Percentiles rank a stretch among this genome's conserved stretches.
These are phyloP conservation scores for Carduelis carduelis DNA, from an alignment of 2,797 vertebrate genomes.

Conservation along the genomic window DNA sequence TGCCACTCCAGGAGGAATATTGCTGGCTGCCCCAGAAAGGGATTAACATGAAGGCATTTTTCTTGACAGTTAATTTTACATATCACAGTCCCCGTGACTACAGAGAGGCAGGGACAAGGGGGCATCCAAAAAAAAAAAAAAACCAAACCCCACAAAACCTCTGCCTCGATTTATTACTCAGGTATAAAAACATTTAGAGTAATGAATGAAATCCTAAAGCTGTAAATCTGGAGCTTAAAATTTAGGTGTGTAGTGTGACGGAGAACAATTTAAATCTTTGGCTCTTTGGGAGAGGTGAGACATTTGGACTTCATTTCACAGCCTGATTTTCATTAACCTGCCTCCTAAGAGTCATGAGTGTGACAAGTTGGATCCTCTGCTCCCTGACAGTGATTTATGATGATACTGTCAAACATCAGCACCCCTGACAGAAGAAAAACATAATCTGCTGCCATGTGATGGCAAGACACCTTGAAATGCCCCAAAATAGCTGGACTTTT, in stretches of 20 bases:
- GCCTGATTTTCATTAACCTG: conserved; percentile 76
- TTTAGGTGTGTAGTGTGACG: conserved; percentile 35
- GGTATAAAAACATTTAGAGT: conserved; percentile 71
- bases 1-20: conserved; percentile 48
- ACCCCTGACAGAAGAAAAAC: conserved; percentile 41
- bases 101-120: not conserved
- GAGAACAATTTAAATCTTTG: conserved; percentile 62
- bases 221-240: conserved; percentile 68
- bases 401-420: conserved; percentile 37
- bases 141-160: not conserved
- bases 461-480: conserved; percentile 1
- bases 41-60: conserved; percentile 67
- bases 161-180: conserved; percentile 54
- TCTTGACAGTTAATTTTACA: conserved; percentile 64
- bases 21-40: conserved; percentile 57
- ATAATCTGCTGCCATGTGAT: conserved; percentile 49
- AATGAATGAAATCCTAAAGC: conserved; percentile 78
- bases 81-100: conserved; percentile 61
- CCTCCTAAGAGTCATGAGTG: conserved; percentile 62
- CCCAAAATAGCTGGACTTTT: not conserved
- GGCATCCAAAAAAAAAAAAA: not conserved
- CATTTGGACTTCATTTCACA: conserved; percentile 64
- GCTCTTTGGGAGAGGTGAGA: conserved; percentile 60
- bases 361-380: conserved; percentile 62
- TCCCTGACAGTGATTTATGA: conserved; percentile 69